These are phyloP conservation scores for Rattus norvegicus DNA, from an alignment of 2,113 vertebrate species.

Conservation along the genomic window GRCr8 NC_086029.1:73472001-73472500, in stretches of 20 bases:
- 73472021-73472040: background rate
- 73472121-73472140: background rate
- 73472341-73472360: conserved; percentile 37
- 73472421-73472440: conserved; percentile 37
- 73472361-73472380: background rate
- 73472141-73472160: background rate
- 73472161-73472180: background rate
- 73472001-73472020: background rate
- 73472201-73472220: background rate
- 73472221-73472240: background rate
- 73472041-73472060: conserved; percentile 11
- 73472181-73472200: background rate
- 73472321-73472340: conserved; percentile 56
- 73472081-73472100: background rate
- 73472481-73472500: background rate
- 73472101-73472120: conserved; percentile 10
- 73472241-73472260: conserved; percentile 4
- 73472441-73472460: conserved; percentile 58
- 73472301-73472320: conserved; percentile 26
- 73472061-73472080: conserved; percentile 25
- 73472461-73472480: conserved; percentile 2
- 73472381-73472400: conserved; percentile 42
- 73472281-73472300: conserved; percentile 8
- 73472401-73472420: conserved; percentile 15
- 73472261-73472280: conserved; percentile 24